Conservation (phyloP, 2,888 invertebrate species). For the Pterostichus niger region DNA sequence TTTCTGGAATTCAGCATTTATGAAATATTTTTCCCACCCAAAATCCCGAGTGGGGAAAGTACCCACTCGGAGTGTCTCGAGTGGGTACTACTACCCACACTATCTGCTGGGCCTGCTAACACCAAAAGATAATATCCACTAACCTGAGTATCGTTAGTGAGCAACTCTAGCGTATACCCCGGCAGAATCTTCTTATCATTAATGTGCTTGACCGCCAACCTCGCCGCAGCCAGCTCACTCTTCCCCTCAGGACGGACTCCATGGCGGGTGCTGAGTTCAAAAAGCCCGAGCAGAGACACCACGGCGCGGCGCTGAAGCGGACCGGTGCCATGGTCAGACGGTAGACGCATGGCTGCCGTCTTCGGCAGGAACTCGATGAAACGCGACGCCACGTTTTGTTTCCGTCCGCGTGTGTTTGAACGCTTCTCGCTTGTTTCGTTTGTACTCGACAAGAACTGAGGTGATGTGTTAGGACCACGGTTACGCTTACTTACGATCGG, state of each 20-base stretch:
- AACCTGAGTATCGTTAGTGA: constrained; percentile 93
- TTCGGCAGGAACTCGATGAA: constrained; percentile 60
- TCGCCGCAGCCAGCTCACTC: constrained; percentile 88
- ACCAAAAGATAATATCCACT: constrained; percentile 70
- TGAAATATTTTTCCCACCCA: too few relatives aligned
- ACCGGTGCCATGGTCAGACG: constrained; percentile 16
- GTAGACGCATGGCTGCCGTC: constrained; percentile 53
- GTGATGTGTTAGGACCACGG: background rate
- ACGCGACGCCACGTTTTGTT: constrained; percentile 41
- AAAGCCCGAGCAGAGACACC: constrained; percentile 81
- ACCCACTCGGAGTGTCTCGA: too few relatives aligned
- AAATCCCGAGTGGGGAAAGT: too few relatives aligned
- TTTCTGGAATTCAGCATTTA: too few relatives aligned
- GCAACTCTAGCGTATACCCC: constrained; percentile 86
- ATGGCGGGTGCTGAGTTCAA: constrained; percentile 85
- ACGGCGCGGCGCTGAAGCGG: constrained; percentile 22
- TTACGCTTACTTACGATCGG: background rate
- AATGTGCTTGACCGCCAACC: constrained; percentile 88
- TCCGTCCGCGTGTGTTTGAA: background rate
- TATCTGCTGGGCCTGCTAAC: too few relatives aligned
- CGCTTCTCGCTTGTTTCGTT: constrained; percentile 54
- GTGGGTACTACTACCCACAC: too few relatives aligned
- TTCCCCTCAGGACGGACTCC: constrained; percentile 84
- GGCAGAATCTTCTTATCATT: constrained; percentile 85
- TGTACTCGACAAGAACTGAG: background rate